These are phyloP conservation scores for Buceros bicornis DNA, from an alignment of 2,797 vertebrate genomes.

Conservation along the genomic window DNA sequence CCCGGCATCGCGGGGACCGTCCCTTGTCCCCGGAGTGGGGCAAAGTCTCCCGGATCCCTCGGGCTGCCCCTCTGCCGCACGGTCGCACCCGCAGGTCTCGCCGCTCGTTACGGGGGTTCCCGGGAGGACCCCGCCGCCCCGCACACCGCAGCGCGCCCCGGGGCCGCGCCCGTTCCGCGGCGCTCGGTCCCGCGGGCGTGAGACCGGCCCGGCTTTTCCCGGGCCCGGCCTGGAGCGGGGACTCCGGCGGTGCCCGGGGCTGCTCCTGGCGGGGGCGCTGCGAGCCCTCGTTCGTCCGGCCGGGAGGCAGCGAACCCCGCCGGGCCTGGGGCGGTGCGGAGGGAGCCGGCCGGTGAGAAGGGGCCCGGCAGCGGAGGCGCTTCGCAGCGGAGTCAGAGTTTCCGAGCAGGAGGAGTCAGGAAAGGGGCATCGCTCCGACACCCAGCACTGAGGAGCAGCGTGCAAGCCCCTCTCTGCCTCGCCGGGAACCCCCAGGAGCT, in stretches of 20 bases:
- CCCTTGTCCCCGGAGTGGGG: neutral
- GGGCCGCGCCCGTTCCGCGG: neutral
- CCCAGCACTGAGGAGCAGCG: neutral
- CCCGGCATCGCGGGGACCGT: neutral
- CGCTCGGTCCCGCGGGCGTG: no score
- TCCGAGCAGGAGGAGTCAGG: neutral
- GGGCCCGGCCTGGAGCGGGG: neutral
- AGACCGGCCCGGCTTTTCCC: neutral
- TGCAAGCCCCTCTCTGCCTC: neutral
- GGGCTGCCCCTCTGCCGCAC: neutral
- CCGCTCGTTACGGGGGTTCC: accelerated
- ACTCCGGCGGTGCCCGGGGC: no score
- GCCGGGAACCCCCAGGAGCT: neutral
- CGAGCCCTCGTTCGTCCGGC: neutral
- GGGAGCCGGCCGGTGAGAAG: no score
- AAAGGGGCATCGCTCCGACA: neutral
- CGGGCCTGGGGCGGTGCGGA: no score
- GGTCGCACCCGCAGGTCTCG: accelerated
- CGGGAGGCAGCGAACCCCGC: no score
- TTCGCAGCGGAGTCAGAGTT: neutral
- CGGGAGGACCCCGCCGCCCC: neutral
- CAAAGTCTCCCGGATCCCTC: neutral
- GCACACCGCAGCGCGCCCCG: no score
- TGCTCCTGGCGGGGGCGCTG: neutral
- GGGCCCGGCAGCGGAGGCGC: no score